phyloP scores from a whole-genome alignment of 2,888 invertebrate species.

The Julus scanicus region DNA sequence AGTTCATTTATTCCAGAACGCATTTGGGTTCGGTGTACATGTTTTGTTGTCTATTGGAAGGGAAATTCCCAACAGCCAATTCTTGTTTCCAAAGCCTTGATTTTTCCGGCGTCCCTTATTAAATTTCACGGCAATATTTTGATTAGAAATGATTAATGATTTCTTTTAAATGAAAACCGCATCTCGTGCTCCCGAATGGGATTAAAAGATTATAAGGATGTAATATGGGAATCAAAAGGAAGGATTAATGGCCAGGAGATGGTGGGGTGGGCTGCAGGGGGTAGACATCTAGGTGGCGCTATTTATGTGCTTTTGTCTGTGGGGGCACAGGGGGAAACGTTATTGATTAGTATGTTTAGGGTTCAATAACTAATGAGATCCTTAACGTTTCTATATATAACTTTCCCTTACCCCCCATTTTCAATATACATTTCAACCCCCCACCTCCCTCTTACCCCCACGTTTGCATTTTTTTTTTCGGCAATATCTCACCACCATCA shows the following conservation, averaged over 20 bases:
- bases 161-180: conserved; percentile 51
- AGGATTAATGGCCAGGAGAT: conserved; percentile 50
- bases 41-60: too few relatives aligned
- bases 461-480: conserved; percentile 47
- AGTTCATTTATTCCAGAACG: too few relatives aligned
- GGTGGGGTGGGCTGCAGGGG: conserved; percentile 14
- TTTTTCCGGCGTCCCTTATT: background rate
- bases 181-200: conserved; percentile 51
- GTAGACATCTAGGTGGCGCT: conserved; percentile 42
- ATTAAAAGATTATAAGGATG: conserved; percentile 53
- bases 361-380: conserved; percentile 53
- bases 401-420: background rate
- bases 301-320: conserved; percentile 41
- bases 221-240: conserved; percentile 53
- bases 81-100: background rate
- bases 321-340: conserved; percentile 23
- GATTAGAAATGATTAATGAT: conserved; percentile 52
- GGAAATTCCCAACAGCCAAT: background rate
- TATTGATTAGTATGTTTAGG: conserved; percentile 51
- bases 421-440: conserved; percentile 43
- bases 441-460: background rate
- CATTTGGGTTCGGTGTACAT: too few relatives aligned
- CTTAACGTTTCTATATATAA: conserved; percentile 53
- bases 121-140: background rate
- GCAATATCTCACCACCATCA: conserved; percentile 2